phyloP scores from a whole-genome alignment of 2,888 invertebrate genomes.

The Cactoblastis cactorum region DNA sequence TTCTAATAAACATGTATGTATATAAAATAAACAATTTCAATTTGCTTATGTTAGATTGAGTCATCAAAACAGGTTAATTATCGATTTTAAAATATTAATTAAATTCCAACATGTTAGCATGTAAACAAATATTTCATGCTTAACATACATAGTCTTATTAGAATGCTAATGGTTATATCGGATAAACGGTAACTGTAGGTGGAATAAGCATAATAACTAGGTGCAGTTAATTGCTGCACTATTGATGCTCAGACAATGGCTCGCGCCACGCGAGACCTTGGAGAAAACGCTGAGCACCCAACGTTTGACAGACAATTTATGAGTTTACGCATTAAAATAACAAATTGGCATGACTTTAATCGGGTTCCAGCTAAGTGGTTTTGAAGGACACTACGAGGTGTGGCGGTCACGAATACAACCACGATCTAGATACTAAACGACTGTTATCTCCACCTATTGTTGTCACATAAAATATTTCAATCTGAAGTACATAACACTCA shows the following conservation, averaged over 20 bases:
- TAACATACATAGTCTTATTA: slow-evolving; percentile 31
- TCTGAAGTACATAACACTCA: slow-evolving; percentile 12
- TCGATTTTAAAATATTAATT: background rate
- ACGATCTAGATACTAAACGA: slow-evolving; percentile 42
- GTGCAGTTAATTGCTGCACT: slow-evolving; percentile 44
- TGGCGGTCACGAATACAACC: slow-evolving; percentile 62
- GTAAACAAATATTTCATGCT: slow-evolving; percentile 14
- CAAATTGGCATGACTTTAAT: slow-evolving; percentile 60
- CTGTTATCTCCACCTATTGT: slow-evolving; percentile 37
- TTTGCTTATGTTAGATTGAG: background rate
- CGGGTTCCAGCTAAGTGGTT: slow-evolving; percentile 53
- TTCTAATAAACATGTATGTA: background rate
- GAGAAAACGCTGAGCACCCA: slow-evolving; percentile 41
- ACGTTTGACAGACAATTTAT: slow-evolving; percentile 46
- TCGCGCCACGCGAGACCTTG: slow-evolving; percentile 52
- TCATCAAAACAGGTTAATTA: background rate
- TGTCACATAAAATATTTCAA: slow-evolving; percentile 10
- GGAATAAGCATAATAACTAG: slow-evolving; percentile 41
- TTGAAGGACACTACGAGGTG: slow-evolving; percentile 64
- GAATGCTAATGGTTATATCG: slow-evolving; percentile 28
- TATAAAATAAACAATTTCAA: background rate
- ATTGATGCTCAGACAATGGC: slow-evolving; percentile 49
- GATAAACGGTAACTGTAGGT: slow-evolving; percentile 24
- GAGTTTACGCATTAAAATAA: slow-evolving; percentile 59
- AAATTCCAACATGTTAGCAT: slow-evolving; percentile 4